phyloP scores from a whole-genome alignment of 2,797 vertebrate species.

The Galagoides demidoff region DNA sequence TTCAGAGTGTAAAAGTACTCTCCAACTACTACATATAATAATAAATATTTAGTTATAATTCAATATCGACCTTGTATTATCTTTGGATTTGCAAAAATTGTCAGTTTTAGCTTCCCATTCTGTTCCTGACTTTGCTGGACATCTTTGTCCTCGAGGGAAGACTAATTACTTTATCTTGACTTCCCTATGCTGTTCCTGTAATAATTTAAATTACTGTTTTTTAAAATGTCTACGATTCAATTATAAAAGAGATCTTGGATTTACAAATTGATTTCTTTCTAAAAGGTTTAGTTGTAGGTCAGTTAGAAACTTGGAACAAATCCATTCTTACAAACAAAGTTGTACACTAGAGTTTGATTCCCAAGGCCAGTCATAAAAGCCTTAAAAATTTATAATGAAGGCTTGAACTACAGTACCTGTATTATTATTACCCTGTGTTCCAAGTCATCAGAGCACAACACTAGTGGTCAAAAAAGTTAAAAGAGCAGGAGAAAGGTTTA shows the following conservation, averaged over 20 bases:
- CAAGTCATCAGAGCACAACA: neutral
- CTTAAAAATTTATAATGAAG: slow-evolving; percentile 36
- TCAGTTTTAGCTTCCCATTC: neutral
- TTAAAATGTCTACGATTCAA: neutral
- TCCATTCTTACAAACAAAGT: neutral
- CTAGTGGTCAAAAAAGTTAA: neutral
- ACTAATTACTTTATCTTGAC: neutral
- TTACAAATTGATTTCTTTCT: neutral
- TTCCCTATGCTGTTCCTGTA: neutral
- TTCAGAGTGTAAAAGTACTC: slow-evolving; percentile 6
- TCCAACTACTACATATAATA: neutral
- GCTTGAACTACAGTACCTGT: neutral
- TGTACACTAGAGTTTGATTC: neutral
- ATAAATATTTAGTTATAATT: neutral
- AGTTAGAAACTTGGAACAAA: neutral
- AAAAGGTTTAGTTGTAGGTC: neutral
- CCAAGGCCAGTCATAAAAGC: neutral
- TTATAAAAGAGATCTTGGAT: neutral
- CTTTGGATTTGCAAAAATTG: neutral
- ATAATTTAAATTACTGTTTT: neutral
- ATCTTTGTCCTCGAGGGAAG: neutral
- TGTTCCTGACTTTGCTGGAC: neutral
- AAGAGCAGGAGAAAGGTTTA: neutral
- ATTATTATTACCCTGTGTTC: neutral
- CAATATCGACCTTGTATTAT: neutral